Evolutionary conservation across 2,888 invertebrate species (phyloP), one percentile per base, ranked within the genome.

Genomic region (Hetaerina titia): DNA sequence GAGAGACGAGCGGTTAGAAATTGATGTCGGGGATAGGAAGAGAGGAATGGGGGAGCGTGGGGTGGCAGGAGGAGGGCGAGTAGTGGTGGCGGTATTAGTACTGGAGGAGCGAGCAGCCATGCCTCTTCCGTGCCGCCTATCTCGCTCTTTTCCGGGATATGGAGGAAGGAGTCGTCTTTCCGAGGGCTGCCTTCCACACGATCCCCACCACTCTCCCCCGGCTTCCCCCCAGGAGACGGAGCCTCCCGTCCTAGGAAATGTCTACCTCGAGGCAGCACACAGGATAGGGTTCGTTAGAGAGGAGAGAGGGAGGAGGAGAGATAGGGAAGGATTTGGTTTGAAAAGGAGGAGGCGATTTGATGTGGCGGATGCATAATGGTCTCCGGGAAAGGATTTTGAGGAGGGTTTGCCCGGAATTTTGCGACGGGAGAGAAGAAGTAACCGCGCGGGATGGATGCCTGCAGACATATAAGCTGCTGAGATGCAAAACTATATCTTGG

Each of bases 351-450:
- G 8, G 90, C 56, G 92, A n/a, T 64, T 92, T 69, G 69, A 92
- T 92, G 56, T 74, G 92, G 92, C 92, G 92, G 92, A 69, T 92
- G 56, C 74, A 92, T 92, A 92, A 92, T 92, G 69, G 69, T 92
- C 56, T 57, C 57, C 74, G 69, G 92, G 56, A 92, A 92, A 92
- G 69, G 92, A 64, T 92, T 89, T 89, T n/a, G 57, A 58, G n/a
- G 89, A 89, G 90, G 64, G 17, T 81, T 31, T 19, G 69, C 13
- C 19, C 31, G 81, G 31, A 9, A 81, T 31, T 81, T 81, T 13
- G 81, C 6, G 25, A 13, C 1, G 22, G 13, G 2, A 31, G 25
- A 31, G 81, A 15, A 31, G 81, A 81, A 11, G 81, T 15, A 69
- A 69, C n/a, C n/a, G 69, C 7, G 45, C 69, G n/a, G 31, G 25